Base-by-base conservation (phyloP, 2,888 invertebrate species). In the Synanthedon andrenaeformis region DNA sequence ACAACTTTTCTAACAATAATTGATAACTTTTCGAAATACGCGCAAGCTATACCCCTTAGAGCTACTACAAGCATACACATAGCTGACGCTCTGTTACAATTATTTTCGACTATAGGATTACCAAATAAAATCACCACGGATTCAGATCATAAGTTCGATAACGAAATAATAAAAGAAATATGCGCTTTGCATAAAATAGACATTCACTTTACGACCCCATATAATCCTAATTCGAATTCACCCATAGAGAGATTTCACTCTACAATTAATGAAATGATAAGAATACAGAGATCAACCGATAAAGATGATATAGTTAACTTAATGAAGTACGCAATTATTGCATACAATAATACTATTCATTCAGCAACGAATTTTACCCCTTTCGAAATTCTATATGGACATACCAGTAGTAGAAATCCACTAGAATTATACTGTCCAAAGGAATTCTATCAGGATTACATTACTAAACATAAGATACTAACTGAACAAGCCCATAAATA, bases 1-100 rank as follows among this genome's bases (percentile, higher is more conserved):
- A 13, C 45, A n/a, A 42, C n/a, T 6, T 6, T 8, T 3, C 8
- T 42, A 13, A 49, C 49, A 11, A 23, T 56, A 49, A 41, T 57
- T 17, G 57, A 57, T 28, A 55, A 53, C 10, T 59, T 58, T 42
- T 57, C 57, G 28, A 60, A 59, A 51, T 49, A 57, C 49, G 55
- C 53, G 10, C 60, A 60, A 50, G 54, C 58, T 11, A 53, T 58
- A 17, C 53, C 51, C 41, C 42, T 45, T 41, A 13, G 17, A 42
- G 41, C 54, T 5, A n/a, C 54, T 13, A 54, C 14, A 11, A 54
- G 45, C 17, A 17, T 53, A 28, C 51, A 54, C 12, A 45, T 54
- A 51, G 51, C 54, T 5, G 48, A 54, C 28, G 54, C 54, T 23
- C 28, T 42, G 3, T 6, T 48, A 53, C 19, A 49, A 10, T 3